Percentiles rank a stretch among this genome's conserved stretches.
phyloP scores from a whole-genome alignment of 2,113 vertebrate species.

The Vulpes vulpes region DNA sequence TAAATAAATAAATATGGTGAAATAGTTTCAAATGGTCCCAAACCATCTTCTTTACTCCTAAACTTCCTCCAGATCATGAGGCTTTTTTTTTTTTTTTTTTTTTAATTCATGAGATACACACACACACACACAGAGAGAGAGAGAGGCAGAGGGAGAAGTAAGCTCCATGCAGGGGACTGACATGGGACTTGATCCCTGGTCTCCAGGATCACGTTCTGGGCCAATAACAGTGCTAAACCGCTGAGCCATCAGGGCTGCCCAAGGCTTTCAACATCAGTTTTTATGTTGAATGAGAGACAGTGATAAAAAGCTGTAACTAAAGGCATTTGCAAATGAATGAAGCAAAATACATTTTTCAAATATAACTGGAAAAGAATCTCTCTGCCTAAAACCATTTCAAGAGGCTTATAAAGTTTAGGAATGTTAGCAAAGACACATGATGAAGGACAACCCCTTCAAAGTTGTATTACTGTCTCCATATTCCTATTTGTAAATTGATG shows the following conservation, averaged over 20 bases:
- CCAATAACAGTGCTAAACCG: too few species aligned
- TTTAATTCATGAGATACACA: too few species aligned
- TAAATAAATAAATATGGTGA: slow-evolving; percentile 84
- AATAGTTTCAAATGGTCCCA: slow-evolving; percentile 91
- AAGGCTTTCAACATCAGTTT: slow-evolving; percentile 86
- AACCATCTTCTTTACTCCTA: slow-evolving; percentile 91
- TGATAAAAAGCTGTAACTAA: slow-evolving; percentile 95
- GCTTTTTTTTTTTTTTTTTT: slow-evolving; percentile 89
- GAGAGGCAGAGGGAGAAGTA: too few species aligned
- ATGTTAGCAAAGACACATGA: slow-evolving; percentile 95
- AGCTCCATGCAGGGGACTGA: too few species aligned
- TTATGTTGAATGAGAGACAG: slow-evolving; percentile 93
- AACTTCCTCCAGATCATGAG: slow-evolving; percentile 88
- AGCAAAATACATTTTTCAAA: slow-evolving; percentile 94
- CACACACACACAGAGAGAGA: too few species aligned
- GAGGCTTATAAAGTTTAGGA: slow-evolving; percentile 95
- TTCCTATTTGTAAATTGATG: slow-evolving; percentile 93
- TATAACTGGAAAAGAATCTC: slow-evolving; percentile 88
- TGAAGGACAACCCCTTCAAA: slow-evolving; percentile 95
- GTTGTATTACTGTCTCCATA: slow-evolving; percentile 92
- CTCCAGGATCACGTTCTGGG: too few species aligned
- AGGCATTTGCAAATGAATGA: slow-evolving; percentile 94
- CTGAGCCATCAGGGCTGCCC: too few species aligned
- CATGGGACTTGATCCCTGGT: too few species aligned
- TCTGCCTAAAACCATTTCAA: neutral